Conservation (phyloP, 1,140 invertebrate genomes). For the Ylistrum balloti region DNA sequence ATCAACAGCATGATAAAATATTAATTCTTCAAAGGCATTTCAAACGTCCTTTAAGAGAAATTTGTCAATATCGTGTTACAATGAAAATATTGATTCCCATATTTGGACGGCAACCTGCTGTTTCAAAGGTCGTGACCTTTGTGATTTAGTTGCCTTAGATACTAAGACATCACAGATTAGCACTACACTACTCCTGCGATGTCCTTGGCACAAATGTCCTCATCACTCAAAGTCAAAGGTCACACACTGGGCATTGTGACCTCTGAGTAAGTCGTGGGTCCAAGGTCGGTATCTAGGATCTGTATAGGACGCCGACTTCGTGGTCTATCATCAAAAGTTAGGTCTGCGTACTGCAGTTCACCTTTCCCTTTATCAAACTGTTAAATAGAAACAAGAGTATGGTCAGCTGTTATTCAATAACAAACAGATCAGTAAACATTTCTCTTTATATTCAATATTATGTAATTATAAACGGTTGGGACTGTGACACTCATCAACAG, state of each 20-base stretch:
- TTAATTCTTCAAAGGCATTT: constrained; percentile 18
- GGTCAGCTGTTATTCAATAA: too few species aligned
- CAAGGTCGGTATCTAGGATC: constrained; percentile 9
- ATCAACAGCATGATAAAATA: background rate
- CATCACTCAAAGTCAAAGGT: constrained; percentile 4
- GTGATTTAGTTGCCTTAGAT: background rate
- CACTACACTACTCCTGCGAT: background rate
- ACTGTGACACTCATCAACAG: too few species aligned
- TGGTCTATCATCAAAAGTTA: constrained; percentile 49
- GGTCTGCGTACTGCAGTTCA: constrained; percentile 48
- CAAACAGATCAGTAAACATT: too few species aligned
- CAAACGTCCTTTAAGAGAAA: background rate
- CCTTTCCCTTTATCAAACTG: constrained; percentile 48
- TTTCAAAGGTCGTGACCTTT: background rate
- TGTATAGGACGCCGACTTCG: constrained; percentile 49
- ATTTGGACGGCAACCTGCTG: background rate
- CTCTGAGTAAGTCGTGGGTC: constrained; percentile 28
- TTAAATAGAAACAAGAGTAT: background rate
- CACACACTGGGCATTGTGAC: constrained; percentile 55
- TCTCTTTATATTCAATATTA: too few species aligned
- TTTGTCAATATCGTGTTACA: background rate
- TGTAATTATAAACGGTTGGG: too few species aligned
- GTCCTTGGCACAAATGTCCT: constrained; percentile 32
- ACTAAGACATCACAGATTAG: constrained; percentile 4
- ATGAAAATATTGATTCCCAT: background rate